Base-by-base conservation (phyloP, 2,888 invertebrate species). In the Drosophila mercatorum region DNA sequence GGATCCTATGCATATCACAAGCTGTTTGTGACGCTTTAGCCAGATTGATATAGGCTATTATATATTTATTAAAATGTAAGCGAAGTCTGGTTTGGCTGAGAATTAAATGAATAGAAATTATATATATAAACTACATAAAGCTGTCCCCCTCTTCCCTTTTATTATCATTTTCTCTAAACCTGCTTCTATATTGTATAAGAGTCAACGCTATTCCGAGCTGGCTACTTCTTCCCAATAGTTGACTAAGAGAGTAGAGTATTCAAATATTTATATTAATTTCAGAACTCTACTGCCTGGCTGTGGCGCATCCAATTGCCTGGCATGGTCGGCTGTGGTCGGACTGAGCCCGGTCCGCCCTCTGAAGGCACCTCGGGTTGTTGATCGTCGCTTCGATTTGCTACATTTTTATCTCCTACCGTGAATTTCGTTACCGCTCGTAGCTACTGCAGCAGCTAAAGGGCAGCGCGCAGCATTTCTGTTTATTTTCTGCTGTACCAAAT, bases 381-480 rank as follows among this genome's bases (percentile, higher is more conserved):
- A 87, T 84, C 85, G 83, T 89, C 84, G 81, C 81, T 87, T 84
- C 86, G 88, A 83, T 84, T 83, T 81, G 87, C 77, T 80, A 86
- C 80, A 82, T 83, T 90, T 90, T 86, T 83, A 89, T 89, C 88
- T 90, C 82, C 88, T 89, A 88, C 90, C 88, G 89, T 89, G 89
- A 89, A 90, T 89, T 88, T 86, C 89, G 85, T 86, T 86, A 88
- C 85, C 75, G 90, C 86, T 89, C 84, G 68, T 78, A 88, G 84
- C 89, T 88, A 84, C 89, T 75, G 82, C 78, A 70, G 80, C 53
- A 47, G 72, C 80, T 68, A 75, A 87, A 84, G 84, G 81, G 87
- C 82, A 87, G 57, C 64, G 40, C 12, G 55, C 36, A 53, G 51
- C 58, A 55, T 51, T 55, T 51, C 34, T 66, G 38, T 66, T 68